phyloP scores from a whole-genome alignment of 2,797 vertebrate species.

The Craterocephalus amniculus region DNA sequence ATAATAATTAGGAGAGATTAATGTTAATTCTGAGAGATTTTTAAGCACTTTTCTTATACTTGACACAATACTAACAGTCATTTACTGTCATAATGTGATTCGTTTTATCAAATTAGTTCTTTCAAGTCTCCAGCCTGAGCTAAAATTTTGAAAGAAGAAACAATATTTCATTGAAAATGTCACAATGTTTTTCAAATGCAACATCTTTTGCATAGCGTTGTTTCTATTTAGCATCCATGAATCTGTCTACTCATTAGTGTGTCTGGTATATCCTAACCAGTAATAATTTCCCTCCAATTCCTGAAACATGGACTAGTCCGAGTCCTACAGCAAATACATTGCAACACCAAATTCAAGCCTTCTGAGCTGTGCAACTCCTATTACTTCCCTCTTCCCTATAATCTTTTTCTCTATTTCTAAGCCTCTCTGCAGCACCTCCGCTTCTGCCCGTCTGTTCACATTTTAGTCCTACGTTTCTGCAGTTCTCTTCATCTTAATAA shows the following conservation, averaged over 20 bases:
- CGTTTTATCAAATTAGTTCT: conserved; percentile 11
- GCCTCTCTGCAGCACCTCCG: conserved; percentile 41
- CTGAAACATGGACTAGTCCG: conserved; percentile 29
- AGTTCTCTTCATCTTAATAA: conserved; percentile 63
- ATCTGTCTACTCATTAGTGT: conserved; percentile 51
- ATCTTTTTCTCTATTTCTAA: conserved; percentile 39
- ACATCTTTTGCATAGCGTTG: conserved; percentile 12
- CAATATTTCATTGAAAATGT: background rate
- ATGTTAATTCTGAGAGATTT: background rate
- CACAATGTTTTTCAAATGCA: conserved; percentile 22
- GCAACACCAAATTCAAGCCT: conserved; percentile 18
- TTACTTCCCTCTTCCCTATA: conserved; percentile 32
- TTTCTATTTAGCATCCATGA: conserved; percentile 36
- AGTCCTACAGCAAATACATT: conserved; percentile 34
- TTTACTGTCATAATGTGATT: conserved; percentile 1
- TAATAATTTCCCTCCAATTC: conserved; percentile 39
- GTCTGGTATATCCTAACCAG: conserved; percentile 25
- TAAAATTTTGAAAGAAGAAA: conserved; percentile 20
- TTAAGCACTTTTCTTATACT: background rate
- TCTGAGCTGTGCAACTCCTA: conserved; percentile 14
- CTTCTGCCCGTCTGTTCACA: conserved; percentile 56
- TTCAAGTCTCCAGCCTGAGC: background rate
- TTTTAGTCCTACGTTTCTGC: conserved; percentile 32
- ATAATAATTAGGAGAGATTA: background rate
- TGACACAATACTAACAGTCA: background rate